These are phyloP conservation scores for Aplodontia rufa DNA, from an alignment of 2,113 vertebrate genomes.

Conservation along the genomic window DNA sequence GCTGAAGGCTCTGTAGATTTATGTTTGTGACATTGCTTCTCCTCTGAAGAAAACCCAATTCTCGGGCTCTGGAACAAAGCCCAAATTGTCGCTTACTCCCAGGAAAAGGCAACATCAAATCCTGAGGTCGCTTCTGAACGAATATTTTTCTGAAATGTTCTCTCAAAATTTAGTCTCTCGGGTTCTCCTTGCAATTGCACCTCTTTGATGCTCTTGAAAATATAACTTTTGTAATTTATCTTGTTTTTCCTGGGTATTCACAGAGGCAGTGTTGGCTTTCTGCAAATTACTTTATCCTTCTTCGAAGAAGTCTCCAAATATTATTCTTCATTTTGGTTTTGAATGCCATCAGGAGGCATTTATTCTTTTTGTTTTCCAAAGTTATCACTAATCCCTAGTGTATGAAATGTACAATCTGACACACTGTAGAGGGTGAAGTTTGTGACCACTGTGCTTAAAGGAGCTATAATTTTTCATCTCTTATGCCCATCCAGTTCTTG, in stretches of 20 bases:
- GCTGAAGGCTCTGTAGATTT: not conserved
- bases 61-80: not conserved
- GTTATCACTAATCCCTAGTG: not conserved
- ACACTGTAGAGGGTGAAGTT: not conserved
- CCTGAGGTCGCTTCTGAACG: not conserved
- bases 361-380: not conserved
- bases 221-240: not conserved
- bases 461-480: not conserved
- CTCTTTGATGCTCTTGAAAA: not conserved
- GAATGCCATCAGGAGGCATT: not conserved
- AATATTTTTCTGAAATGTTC: not conserved
- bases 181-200: not conserved
- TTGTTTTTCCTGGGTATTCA: not conserved
- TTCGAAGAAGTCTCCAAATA: not conserved
- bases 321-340: not conserved
- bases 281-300: not conserved
- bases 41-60: not conserved
- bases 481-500: not conserved
- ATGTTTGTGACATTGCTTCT: not conserved
- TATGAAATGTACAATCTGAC: not conserved
- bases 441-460: not conserved
- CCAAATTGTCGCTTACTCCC: not conserved
- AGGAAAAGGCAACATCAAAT: not conserved
- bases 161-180: not conserved
- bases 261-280: not conserved